These are phyloP conservation scores for Campylomormyrus tamandua DNA, from an alignment of 2,113 vertebrate genomes.

Conservation along the genomic window DNA sequence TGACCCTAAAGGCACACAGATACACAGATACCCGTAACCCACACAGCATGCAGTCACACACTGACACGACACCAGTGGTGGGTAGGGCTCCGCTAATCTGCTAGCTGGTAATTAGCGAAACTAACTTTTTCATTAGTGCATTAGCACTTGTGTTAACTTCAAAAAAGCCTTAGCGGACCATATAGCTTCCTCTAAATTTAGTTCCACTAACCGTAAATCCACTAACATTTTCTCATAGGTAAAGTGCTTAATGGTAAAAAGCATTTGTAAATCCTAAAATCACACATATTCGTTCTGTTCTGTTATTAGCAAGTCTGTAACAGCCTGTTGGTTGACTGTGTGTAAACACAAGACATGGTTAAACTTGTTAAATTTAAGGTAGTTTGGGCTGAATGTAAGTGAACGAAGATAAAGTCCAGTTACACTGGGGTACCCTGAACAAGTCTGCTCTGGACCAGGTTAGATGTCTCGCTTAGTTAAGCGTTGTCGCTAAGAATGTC, in stretches of 20 bases:
- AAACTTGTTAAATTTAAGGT: too few relatives aligned
- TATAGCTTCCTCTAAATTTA: not conserved
- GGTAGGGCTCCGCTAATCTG: not conserved
- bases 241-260: not conserved
- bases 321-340: not conserved
- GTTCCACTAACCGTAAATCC: not conserved
- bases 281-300: not conserved
- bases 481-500: too few relatives aligned
- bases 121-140: not conserved
- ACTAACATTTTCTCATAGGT: not conserved
- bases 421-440: too few relatives aligned
- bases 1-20: slow-evolving; percentile 26
- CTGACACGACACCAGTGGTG: slow-evolving; percentile 30
- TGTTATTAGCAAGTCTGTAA: not conserved
- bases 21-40: slow-evolving; percentile 1
- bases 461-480: too few relatives aligned
- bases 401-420: too few relatives aligned
- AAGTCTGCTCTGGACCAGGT: too few relatives aligned
- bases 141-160: not conserved
- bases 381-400: too few relatives aligned
- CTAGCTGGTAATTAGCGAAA: not conserved
- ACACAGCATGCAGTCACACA: slow-evolving; percentile 22
- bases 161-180: not conserved
- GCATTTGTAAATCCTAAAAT: not conserved
- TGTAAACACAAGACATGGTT: not conserved